Evolutionary conservation across 2,888 invertebrate species (phyloP), one percentile per base, ranked within the genome.

Genomic region (Hydraecia micacea): DNA sequence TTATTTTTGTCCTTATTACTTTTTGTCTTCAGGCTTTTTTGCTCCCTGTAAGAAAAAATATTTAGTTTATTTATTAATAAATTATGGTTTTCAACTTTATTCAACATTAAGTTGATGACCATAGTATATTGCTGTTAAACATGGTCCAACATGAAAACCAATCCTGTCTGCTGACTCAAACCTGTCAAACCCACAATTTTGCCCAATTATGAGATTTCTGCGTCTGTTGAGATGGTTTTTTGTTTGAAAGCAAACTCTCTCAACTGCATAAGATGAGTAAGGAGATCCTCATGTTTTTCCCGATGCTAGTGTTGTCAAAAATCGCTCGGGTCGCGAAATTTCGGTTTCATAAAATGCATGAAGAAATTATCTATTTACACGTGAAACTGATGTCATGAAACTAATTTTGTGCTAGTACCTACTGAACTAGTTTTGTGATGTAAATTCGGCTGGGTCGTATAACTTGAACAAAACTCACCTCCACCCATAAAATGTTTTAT

Each of bases 21-120:
- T 36, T 32, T 63, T 80, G 18, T 71, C 42, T 80, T 70, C 52
- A 42, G 71, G 21, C 32, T 80, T 71, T 42, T 1, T 80, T 32
- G n/a, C 71, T 62, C 80, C 77, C 77, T 80, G 70, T 62, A 70
- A 78, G 0, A 55, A 55, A 9, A 55, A n/a, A 1, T 4, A 55
- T 25, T 25, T 25, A 9, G n/a, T 55, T 55, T 55, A 11, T 58
- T n/a, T 13, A 58, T 13, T 46, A 46, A 46, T 46, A 46, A 46
- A 13, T 46, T 13, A 46, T 46, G 13, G 42, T 46, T 46, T 46
- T 46, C n/a, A 66, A 2, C 9, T 18, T 39, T 66, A 25, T 39
- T 15, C 9, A 8, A 13, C 58, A 58, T 13, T 13, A 5, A 13
- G 58, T 58, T 58, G n/a, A 6, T 58, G n/a, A 58, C 13, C n/a